phyloP scores from a whole-genome alignment of 2,797 vertebrate species.

The Crocodylus rhombifer region DNA sequence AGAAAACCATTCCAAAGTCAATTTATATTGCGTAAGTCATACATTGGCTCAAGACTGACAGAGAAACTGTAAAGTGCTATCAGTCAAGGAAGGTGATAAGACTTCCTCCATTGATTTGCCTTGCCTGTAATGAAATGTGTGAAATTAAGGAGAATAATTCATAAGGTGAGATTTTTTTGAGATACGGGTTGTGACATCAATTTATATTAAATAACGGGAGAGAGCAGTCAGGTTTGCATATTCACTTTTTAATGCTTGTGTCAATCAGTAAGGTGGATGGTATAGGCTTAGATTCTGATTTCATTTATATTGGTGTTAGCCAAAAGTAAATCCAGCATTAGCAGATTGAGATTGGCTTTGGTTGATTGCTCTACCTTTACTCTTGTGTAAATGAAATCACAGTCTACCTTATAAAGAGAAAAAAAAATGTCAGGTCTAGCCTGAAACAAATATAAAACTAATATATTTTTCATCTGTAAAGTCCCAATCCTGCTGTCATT shows the following conservation, averaged over 20 bases:
- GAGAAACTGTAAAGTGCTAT: not conserved
- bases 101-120: constrained; percentile 1
- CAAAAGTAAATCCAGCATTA: not conserved
- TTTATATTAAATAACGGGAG: constrained; percentile 52
- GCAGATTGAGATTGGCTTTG: not conserved
- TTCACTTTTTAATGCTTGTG: not conserved
- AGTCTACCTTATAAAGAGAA: not conserved
- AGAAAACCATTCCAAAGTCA: constrained; percentile 21
- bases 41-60: not conserved
- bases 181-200: constrained; percentile 52
- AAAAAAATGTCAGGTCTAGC: not conserved
- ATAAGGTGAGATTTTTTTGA: constrained; percentile 23
- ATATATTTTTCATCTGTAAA: too few species aligned
- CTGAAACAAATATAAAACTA: not conserved
- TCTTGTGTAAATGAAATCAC: not conserved
- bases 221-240: constrained; percentile 3
- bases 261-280: not conserved
- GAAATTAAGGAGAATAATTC: constrained; percentile 56
- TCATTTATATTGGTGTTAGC: not conserved
- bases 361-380: not conserved
- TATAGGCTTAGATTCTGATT: not conserved
- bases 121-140: constrained; percentile 14
- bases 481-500: not conserved
- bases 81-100: not conserved
- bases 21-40: not conserved